Conservation (phyloP, 35 echinoderm and acorn worm genomes). For the Holothuria glaberrima region DNA sequence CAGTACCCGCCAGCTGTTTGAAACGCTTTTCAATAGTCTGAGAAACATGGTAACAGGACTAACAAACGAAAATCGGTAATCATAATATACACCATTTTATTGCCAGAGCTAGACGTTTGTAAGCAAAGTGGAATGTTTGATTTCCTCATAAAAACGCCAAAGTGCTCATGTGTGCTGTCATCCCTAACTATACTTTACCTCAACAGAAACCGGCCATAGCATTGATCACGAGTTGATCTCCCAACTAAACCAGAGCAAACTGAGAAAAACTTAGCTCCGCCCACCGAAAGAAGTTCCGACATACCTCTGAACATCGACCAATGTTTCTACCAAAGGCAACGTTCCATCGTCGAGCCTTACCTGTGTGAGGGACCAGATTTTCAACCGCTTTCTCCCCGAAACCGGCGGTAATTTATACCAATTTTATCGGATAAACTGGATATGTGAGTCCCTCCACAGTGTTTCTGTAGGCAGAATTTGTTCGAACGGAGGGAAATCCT, state of each 20-base stretch:
- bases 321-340: slow-evolving; percentile 14
- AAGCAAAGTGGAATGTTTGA: slow-evolving; percentile 27
- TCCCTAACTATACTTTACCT: not conserved
- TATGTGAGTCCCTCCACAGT: slow-evolving; percentile 40
- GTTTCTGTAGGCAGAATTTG: not conserved
- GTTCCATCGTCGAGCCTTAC: slow-evolving; percentile 11
- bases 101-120: no score
- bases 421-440: slow-evolving; percentile 33
- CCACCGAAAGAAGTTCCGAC: slow-evolving; percentile 21
- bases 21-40: no score
- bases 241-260: not conserved
- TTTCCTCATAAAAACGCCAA: not conserved
- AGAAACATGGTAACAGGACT: no score
- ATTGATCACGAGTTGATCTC: slow-evolving; percentile 8
- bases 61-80: no score
- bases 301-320: not conserved
- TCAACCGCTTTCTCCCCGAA: slow-evolving; percentile 32
- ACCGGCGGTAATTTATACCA: not conserved
- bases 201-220: not conserved
- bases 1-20: no score
- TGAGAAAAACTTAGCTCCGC: not conserved
- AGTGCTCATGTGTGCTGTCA: not conserved
- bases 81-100: no score
- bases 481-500: not conserved
- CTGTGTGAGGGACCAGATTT: slow-evolving; percentile 48